Base-by-base conservation (phyloP, 53 echinoderm and acorn worm genomes). In the Arbacia lixula region DNA sequence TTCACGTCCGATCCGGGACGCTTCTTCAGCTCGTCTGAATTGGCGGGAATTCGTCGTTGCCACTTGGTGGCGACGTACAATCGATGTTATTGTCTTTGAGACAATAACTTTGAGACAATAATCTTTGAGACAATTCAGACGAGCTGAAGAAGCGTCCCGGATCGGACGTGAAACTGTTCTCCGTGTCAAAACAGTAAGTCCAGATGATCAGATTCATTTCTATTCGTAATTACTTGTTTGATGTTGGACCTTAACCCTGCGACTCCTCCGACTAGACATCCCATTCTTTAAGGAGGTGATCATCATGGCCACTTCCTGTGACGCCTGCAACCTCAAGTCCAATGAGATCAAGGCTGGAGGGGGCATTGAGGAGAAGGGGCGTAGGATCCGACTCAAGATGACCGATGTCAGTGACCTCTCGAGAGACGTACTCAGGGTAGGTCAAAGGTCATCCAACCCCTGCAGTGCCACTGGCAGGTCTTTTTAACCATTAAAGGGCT, bases 251-350 rank as follows among this genome's bases (percentile, higher is more conserved):
- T 46, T 73, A 27, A 73, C 46, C 52, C 30, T 5, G 27, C 22
- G 12, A 34, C 37, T 69, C n/a, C 46, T 46, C 46, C 63, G 3
- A 34, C 37, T 69, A 96, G 97, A 87, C 72, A 97, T 97, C 56
- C 97, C 97, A 1, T 85, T 95, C 66, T 97, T 97, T 76, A 97
- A 97, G 57, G 97, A 97, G 29, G 91, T 94, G 1, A 88, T 97
- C 31, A 82, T 97, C 3, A 97, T 97, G 94, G 88, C 97, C 5
- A 26, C 76, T 31, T 55, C 67, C 25, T 97, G 97, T 40, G 94
- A 94, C 17, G 30, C 89, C 21, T 97, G 97, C 55, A 89, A 89
- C n/a, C 51, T 54, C 52, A 92, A 86, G 50, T 40, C 94, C 61
- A 83, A 60, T 2, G 97, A 97, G 81, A 89, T 97, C 37, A 97